Conservation (phyloP, 1,140 invertebrate species). For the Pararge aegeria region DNA sequence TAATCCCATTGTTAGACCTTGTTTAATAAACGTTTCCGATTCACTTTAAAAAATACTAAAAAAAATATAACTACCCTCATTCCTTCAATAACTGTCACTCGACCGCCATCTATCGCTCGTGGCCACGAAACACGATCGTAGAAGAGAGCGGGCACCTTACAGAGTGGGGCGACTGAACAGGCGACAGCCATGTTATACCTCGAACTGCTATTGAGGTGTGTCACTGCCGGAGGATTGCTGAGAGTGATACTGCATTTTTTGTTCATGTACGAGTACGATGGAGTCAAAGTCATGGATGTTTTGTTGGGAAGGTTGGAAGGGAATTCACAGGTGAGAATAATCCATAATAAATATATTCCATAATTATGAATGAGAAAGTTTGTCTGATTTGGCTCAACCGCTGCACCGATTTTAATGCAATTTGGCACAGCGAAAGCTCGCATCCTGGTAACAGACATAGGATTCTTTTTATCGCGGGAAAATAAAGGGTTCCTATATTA, state of each 20-base stretch:
- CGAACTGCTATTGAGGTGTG: constrained; percentile 92
- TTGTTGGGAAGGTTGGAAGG: constrained; percentile 88
- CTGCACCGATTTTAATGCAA: no score
- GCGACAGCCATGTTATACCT: constrained; percentile 95
- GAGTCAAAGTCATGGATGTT: constrained; percentile 87
- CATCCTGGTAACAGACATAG: no score
- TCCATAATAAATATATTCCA: no score
- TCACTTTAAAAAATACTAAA: neutral
- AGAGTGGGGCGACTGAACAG: constrained; percentile 91
- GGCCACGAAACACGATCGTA: constrained; percentile 48
- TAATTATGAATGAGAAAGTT: no score
- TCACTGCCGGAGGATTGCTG: constrained; percentile 91
- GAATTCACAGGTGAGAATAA: constrained; percentile 83
- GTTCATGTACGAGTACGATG: constrained; percentile 92
- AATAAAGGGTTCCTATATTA: no score
- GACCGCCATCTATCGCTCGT: constrained; percentile 38
- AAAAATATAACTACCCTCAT: constrained; percentile 9
- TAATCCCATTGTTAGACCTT: neutral
- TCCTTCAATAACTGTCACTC: constrained; percentile 43
- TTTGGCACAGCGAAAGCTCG: no score
- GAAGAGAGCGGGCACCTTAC: constrained; percentile 78
- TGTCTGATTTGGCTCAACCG: no score
- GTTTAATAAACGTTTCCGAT: neutral
- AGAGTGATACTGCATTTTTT: constrained; percentile 92
- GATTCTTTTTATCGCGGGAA: no score